Percentiles rank a stretch among this genome's conserved stretches.
phyloP scores from a whole-genome alignment of 2,797 vertebrate genomes.

The Tolypeutes matacus region DNA sequence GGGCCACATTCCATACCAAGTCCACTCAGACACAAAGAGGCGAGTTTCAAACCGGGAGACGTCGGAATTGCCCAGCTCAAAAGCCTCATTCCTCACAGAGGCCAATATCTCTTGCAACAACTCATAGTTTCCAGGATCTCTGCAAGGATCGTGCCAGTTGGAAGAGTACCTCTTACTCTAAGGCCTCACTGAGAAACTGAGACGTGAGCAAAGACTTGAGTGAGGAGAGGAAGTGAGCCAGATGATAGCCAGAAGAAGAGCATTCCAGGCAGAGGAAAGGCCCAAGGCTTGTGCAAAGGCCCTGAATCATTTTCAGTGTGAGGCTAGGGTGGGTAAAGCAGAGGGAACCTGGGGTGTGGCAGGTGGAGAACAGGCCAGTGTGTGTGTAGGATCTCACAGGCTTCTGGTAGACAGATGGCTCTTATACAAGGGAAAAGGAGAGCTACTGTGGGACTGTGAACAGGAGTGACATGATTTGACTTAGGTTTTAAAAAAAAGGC shows the following conservation, averaged over 20 bases:
- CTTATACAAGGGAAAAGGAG: background rate
- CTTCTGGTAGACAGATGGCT: background rate
- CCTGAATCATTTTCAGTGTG: background rate
- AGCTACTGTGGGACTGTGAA: background rate
- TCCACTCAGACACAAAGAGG: background rate
- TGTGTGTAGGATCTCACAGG: background rate
- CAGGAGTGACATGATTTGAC: background rate
- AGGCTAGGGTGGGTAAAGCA: background rate
- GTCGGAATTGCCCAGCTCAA: background rate
- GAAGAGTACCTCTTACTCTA: background rate
- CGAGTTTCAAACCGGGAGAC: rapidly evolving
- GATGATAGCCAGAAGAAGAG: background rate
- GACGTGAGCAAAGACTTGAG: background rate
- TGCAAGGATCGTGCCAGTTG: background rate
- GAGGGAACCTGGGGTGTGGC: rapidly evolving
- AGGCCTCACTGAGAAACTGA: background rate
- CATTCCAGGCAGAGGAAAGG: background rate
- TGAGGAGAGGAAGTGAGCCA: background rate
- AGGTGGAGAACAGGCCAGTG: background rate
- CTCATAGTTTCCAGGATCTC: background rate
- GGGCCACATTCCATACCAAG: background rate
- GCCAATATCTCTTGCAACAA: background rate
- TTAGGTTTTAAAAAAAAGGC: background rate
- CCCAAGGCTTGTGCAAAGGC: too few species aligned
- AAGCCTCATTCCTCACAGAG: background rate